Evolutionary conservation across 2,888 invertebrate genomes (phyloP), one percentile per base, ranked within the genome.

Genomic region (Amiota mariae): DNA sequence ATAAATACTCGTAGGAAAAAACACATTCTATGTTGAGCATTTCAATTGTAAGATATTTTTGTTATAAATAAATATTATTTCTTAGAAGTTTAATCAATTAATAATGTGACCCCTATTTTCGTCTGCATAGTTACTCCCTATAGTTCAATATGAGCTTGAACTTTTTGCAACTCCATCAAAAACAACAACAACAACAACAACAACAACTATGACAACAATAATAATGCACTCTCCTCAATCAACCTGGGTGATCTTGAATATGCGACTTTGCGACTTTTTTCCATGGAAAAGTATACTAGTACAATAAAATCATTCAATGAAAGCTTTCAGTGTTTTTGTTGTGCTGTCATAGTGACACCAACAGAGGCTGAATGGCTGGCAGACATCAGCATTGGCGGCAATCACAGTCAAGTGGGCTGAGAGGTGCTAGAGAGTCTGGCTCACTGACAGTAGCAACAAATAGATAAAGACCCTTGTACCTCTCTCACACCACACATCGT

Each of bases 61-160:
- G 85, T 84, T 83, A 78, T 81, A 85, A 82, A 86, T 86, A 86
- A 83, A 83, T 85, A 83, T 85, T 84, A 83, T 85, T 86, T 86
- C 76, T 79, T 11, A 76, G 82, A 79, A 80, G 86, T 85, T 85
- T 80, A 85, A 54, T 77, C 86, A 84, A 84, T 84, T 84, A 84
- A 84, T 84, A 84, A 85, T 78, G 85, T 85, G 83, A 86, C 86
- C 83, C 78, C 85, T 86, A 86, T 78, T 77, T 57, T 36, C 13
- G 13, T 24, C 15, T 10, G 24, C 67, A 10, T 68, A 48, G 70
- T 18, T 36, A 48, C 11, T 13, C 51, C 63, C 3, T 8, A 61
- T 51, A 70, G 71, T n/a, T 47, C 51, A 54, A 12, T 8, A 68
- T 20, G 13, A 36, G 36, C 36, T 36, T 36, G 36, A 36, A 36